Percentiles rank a stretch among this genome's conserved stretches.
Conservation (phyloP, 1,140 invertebrate species). For the Nautilus pompilius region DNA sequence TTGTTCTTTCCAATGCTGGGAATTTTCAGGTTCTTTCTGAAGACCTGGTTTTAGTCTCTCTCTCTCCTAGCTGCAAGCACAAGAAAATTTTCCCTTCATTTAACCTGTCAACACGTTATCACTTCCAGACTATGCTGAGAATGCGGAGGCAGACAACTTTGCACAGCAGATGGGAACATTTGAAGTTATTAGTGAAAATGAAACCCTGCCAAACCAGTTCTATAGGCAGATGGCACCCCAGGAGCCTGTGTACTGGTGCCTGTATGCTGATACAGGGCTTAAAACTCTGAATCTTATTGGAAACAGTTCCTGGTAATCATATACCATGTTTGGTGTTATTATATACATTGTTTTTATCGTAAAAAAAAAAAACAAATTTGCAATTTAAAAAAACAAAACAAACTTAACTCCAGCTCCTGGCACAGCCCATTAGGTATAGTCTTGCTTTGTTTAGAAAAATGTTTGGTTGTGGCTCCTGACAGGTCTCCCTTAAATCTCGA, state of each 20-base stretch:
- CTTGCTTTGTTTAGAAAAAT: background rate
- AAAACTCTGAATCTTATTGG: slow-evolving; percentile 29
- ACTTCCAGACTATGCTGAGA: slow-evolving; percentile 34
- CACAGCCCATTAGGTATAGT: background rate
- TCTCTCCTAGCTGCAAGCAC: too few relatives aligned
- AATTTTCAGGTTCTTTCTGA: too few relatives aligned
- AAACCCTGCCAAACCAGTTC: slow-evolving; percentile 30
- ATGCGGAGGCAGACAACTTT: slow-evolving; percentile 47
- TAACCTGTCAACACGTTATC: too few relatives aligned
- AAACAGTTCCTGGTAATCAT: slow-evolving; percentile 26
- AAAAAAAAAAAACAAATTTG: background rate
- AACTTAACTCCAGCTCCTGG: background rate
- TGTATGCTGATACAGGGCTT: slow-evolving; percentile 17
- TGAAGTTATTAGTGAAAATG: slow-evolving; percentile 31
- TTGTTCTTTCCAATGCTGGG: too few relatives aligned
- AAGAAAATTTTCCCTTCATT: too few relatives aligned
- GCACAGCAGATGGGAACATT: slow-evolving; percentile 45
- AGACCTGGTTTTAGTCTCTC: too few relatives aligned
- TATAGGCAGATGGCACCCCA: slow-evolving; percentile 38
- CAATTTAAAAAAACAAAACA: background rate
- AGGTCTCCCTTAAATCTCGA: too few relatives aligned
- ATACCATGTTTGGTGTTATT: background rate
- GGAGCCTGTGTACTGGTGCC: slow-evolving; percentile 40
- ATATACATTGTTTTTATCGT: background rate
- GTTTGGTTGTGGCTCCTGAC: too few relatives aligned